Percentiles rank a stretch among this genome's conserved stretches.
These are phyloP conservation scores for Bellardia pandia DNA, from an alignment of 2,888 invertebrate species.

Conservation along the genomic window DNA sequence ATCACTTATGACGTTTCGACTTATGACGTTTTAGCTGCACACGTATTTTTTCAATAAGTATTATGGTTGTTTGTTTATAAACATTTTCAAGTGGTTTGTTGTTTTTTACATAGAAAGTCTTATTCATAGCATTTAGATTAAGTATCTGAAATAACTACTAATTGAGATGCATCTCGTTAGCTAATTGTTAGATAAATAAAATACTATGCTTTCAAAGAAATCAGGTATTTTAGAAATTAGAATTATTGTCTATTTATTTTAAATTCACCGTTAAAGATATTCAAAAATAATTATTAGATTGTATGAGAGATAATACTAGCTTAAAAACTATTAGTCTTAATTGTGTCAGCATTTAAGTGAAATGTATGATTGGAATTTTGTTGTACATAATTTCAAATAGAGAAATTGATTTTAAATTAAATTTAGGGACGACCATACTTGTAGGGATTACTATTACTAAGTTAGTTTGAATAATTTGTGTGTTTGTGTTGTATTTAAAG, in stretches of 20 bases:
- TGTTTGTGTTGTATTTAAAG: too few relatives aligned
- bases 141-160: conserved; percentile 71
- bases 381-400: too few relatives aligned
- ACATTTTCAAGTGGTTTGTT: conserved; percentile 38
- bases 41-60: background rate
- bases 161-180: conserved; percentile 73
- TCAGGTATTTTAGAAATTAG: conserved; percentile 28
- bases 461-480: too few relatives aligned
- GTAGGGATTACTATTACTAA: too few relatives aligned
- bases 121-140: conserved; percentile 69
- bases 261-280: conserved; percentile 18
- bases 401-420: too few relatives aligned
- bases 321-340: too few relatives aligned
- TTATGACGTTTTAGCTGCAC: background rate
- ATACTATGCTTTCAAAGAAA: conserved; percentile 29
- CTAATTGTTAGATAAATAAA: conserved; percentile 69
- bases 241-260: conserved; percentile 52
- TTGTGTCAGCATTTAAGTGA: too few relatives aligned
- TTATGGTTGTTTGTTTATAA: conserved; percentile 38
- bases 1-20: too few relatives aligned
- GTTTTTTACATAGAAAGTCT: conserved; percentile 12
- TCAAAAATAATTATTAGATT: background rate
- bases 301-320: background rate
- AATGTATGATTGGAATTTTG: too few relatives aligned
- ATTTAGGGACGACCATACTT: too few relatives aligned